phyloP scores from a whole-genome alignment of 2,888 invertebrate species.

The Hylaea fasciaria region DNA sequence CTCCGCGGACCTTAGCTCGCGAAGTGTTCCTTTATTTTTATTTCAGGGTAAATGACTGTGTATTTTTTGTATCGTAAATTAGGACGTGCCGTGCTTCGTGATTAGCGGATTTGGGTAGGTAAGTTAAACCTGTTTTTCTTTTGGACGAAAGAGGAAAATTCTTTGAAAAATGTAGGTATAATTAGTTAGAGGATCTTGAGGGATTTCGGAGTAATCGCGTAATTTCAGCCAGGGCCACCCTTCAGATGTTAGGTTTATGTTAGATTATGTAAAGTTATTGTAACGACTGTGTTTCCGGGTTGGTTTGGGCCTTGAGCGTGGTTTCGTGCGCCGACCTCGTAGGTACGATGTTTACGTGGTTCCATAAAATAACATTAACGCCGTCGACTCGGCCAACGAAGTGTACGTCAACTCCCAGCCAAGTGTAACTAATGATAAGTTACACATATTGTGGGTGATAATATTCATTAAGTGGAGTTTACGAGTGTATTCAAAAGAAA shows the following conservation, averaged over 20 bases:
- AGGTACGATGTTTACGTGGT: slow-evolving; percentile 19
- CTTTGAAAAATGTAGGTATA: slow-evolving; percentile 44
- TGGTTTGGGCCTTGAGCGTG: slow-evolving; percentile 9
- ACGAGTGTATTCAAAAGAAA: too few species aligned
- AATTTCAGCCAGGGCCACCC: slow-evolving; percentile 30
- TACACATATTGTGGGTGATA: too few species aligned
- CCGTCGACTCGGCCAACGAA: slow-evolving; percentile 1
- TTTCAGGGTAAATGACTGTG: slow-evolving; percentile 47
- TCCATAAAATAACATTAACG: slow-evolving; percentile 27
- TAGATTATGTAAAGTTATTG: slow-evolving; percentile 22
- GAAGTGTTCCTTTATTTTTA: slow-evolving; percentile 45
- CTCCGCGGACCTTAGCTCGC: slow-evolving; percentile 33
- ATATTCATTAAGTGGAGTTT: too few species aligned
- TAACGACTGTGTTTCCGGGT: slow-evolving; percentile 17
- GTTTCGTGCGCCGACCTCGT: slow-evolving; percentile 24
- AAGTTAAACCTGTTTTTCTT: slow-evolving; percentile 43
- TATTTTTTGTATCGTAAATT: slow-evolving; percentile 38
- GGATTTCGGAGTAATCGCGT: slow-evolving; percentile 40
- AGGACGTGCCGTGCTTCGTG: slow-evolving; percentile 47
- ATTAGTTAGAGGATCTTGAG: slow-evolving; percentile 46
- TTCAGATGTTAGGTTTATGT: slow-evolving; percentile 30
- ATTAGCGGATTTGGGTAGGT: slow-evolving; percentile 51
- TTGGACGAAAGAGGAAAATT: slow-evolving; percentile 32
- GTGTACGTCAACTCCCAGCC: background rate
- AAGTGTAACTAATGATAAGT: background rate